Base-by-base conservation (phyloP, 2,888 invertebrate genomes). In the Cheilosia soror region DNA sequence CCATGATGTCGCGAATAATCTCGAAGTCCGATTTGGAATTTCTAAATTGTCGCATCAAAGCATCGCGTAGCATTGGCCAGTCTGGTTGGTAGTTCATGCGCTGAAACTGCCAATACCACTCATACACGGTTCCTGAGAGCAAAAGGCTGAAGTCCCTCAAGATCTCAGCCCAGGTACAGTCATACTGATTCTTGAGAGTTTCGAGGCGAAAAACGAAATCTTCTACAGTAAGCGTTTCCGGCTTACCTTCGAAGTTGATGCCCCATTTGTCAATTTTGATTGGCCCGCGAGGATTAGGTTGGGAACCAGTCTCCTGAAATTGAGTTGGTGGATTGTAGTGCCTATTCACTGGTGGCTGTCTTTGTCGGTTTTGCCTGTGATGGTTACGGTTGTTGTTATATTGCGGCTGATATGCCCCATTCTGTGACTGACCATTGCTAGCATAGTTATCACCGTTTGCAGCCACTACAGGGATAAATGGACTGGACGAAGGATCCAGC, bases 31-130 rank as follows among this genome's bases (percentile, higher is more conserved):
- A 27, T 29, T 68, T 68, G 0, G 66, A 27, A 7, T 7, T 47
- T 15, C 47, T 15, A 7, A n/a, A 47, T 15, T 47, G 47, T 15
- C 47, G n/a, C 2, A 20, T 20, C 13, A 40, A 3, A 1, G 40
- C 40, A 13, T 13, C 40, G 4, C 13, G 40, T 4, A 40, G 13
- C 11, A 13, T 40, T 13, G 13, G 13, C 40, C 40, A 40, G 13
- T 40, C 40, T 40, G 11, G 11, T n/a, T 42, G 42, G 5, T n/a
- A 42, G n/a, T 40, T 40, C 13, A 13, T 13, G 11, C 40, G 11
- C 13, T 40, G 40, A 40, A 40, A 40, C 7, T 68, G 68, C 68
- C 68, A 68, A 42, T 44, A 55, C 55, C 68, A 68, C 0, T 68
- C 55, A 20, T 42, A 11, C 4, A 31, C 31, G 4, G 37, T 20